Evolutionary conservation across 2,113 vertebrate species (phyloP).

Genomic region (Eulemur macaco): DNA sequence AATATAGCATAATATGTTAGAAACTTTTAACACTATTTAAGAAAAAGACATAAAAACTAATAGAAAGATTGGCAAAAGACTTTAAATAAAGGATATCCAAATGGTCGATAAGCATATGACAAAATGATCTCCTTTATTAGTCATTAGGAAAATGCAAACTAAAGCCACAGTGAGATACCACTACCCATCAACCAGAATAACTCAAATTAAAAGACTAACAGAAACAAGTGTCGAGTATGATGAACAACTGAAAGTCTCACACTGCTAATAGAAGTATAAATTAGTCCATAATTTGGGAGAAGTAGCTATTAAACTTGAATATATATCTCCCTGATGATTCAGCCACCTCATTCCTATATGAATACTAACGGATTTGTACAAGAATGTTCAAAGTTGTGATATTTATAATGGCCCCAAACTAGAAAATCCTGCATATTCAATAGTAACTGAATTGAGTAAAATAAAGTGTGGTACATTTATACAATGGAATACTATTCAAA

Average conservation of each 20-base stretch:
- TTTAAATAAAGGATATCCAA: background rate
- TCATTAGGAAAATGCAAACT: background rate
- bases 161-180: background rate
- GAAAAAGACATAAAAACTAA: background rate
- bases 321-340: background rate
- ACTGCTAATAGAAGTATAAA: background rate
- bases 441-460: background rate
- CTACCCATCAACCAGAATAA: background rate
- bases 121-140: background rate
- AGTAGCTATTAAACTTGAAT: background rate
- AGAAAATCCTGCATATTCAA: background rate
- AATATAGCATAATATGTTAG: background rate
- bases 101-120: background rate
- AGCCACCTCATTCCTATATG: background rate
- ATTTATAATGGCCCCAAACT: background rate
- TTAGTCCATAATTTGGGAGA: background rate
- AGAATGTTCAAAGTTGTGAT: background rate
- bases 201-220: background rate
- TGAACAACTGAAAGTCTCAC: background rate
- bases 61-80: background rate
- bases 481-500: background rate
- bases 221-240: background rate
- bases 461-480: background rate
- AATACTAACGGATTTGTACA: background rate
- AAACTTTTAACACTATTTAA: slow-evolving; percentile 9